Conservation (phyloP, 2,797 vertebrate genomes). For the Trematomus bernacchii region DNA sequence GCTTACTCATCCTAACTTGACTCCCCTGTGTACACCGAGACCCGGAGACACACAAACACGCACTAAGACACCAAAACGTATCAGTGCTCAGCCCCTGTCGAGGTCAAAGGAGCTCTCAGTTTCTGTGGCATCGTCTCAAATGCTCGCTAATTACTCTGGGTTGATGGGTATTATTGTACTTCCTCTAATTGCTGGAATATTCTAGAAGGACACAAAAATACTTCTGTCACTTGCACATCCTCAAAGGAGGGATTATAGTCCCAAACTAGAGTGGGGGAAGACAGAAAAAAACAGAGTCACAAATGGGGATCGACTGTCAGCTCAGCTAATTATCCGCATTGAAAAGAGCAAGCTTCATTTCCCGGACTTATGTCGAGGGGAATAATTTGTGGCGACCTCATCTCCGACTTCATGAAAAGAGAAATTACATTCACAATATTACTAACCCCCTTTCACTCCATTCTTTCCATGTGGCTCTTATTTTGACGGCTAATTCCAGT, state of each 20-base stretch:
- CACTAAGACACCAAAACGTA: conserved; percentile 42
- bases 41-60: conserved; percentile 43
- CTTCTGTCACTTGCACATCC: conserved; percentile 69
- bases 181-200: conserved; percentile 78
- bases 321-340: conserved; percentile 83
- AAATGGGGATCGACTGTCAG: conserved; percentile 83
- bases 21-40: conserved; percentile 52
- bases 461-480: conserved; percentile 65
- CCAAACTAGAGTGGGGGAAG: conserved; percentile 54
- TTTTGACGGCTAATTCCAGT: conserved; percentile 81
- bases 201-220: conserved; percentile 68
- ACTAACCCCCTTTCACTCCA: conserved; percentile 2
- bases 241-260: conserved; percentile 80
- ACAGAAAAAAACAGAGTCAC: conserved; percentile 45
- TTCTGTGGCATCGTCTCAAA: conserved; percentile 64
- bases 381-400: conserved; percentile 82
- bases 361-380: conserved; percentile 76
- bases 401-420: conserved; percentile 81
- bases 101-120: conserved; percentile 75
- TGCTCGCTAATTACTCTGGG: conserved; percentile 76
- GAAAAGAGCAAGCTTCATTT: conserved; percentile 83
- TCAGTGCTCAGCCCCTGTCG: conserved; percentile 32
- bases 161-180: conserved; percentile 73
- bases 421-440: conserved; percentile 80
- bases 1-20: conserved; percentile 76